A percentile compares a stretch with the other conserved stretches of the same genome.
Evolutionary conservation across 2,888 invertebrate genomes (phyloP).

Genomic region (Thymelicus acteon): DNA sequence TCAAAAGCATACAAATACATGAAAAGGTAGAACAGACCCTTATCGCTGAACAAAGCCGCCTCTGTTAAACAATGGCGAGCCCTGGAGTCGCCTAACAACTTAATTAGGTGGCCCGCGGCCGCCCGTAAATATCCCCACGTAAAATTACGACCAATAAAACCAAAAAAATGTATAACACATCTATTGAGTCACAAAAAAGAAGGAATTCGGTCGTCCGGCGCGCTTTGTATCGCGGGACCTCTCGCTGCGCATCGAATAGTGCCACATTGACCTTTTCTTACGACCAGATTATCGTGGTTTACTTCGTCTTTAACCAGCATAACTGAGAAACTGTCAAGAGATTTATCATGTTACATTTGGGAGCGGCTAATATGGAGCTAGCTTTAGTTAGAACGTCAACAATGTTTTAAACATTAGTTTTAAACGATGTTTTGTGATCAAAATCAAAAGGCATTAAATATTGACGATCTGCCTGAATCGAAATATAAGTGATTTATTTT

Average conservation of each 20-base stretch:
- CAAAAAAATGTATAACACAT: constrained; percentile 83
- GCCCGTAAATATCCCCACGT: constrained; percentile 82
- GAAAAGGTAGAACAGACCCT: constrained; percentile 59
- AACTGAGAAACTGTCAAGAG: constrained; percentile 3
- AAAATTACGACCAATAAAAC: constrained; percentile 83
- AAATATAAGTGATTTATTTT: too few species aligned
- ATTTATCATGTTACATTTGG: constrained; percentile 12
- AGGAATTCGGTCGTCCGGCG: constrained; percentile 76
- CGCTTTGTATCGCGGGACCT: constrained; percentile 76
- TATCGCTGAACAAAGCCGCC: constrained; percentile 71
- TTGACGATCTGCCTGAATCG: too few species aligned
- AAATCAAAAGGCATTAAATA: too few species aligned
- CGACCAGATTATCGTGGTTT: constrained; percentile 28
- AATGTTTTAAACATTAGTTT: too few species aligned
- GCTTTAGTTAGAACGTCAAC: constrained; percentile 1
- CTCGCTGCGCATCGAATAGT: constrained; percentile 65
- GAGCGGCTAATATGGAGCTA: background rate
- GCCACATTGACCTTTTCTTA: constrained; percentile 41
- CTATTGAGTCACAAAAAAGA: constrained; percentile 81
- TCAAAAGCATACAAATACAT: constrained; percentile 67
- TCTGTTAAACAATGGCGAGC: constrained; percentile 76
- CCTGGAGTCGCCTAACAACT: constrained; percentile 79
- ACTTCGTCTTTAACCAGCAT: constrained; percentile 24
- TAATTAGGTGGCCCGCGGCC: constrained; percentile 82
- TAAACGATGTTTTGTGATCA: too few species aligned